These are phyloP conservation scores for Eupithecia subumbrata DNA, from an alignment of 2,888 invertebrate genomes.

Conservation along the genomic window DNA sequence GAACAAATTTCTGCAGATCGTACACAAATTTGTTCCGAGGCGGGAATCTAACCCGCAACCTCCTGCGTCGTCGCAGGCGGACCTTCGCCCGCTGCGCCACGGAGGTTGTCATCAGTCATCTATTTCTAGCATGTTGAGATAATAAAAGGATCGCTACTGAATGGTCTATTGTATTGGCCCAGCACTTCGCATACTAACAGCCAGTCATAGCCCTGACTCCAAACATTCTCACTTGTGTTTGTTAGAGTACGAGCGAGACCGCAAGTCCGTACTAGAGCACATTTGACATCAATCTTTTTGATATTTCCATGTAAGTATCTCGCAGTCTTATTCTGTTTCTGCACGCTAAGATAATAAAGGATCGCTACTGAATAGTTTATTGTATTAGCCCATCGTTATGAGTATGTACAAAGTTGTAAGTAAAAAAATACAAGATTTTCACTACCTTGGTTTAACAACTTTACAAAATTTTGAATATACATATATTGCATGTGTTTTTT, in stretches of 20 bases:
- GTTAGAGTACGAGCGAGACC: conserved; percentile 14
- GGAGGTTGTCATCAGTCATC: too few relatives aligned
- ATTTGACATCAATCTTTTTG: conserved; percentile 10
- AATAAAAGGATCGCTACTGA: neutral
- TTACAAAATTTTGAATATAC: too few relatives aligned
- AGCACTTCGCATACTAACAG: conserved; percentile 7
- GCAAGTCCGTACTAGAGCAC: conserved; percentile 9
- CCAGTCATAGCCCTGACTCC: conserved; percentile 10
- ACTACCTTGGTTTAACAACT: too few relatives aligned
- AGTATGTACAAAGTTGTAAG: too few relatives aligned
- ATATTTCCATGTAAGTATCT: neutral
- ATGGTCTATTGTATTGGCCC: conserved; percentile 11
- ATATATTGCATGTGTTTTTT: too few relatives aligned
- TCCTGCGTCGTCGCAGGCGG: too few relatives aligned
- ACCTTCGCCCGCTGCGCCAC: too few relatives aligned
- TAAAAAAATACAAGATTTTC: too few relatives aligned
- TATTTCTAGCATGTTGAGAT: neutral
- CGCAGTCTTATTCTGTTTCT: neutral
- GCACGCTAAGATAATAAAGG: neutral
- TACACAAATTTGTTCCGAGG: too few relatives aligned
- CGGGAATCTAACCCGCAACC: too few relatives aligned
- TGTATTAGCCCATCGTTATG: conserved; percentile 8
- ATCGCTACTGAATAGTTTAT: neutral
- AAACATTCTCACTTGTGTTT: conserved; percentile 16
- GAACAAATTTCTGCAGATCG: too few relatives aligned